Evolutionary conservation across 2,113 vertebrate species (phyloP).

Genomic region (Rhizomys pruinosus): DNA sequence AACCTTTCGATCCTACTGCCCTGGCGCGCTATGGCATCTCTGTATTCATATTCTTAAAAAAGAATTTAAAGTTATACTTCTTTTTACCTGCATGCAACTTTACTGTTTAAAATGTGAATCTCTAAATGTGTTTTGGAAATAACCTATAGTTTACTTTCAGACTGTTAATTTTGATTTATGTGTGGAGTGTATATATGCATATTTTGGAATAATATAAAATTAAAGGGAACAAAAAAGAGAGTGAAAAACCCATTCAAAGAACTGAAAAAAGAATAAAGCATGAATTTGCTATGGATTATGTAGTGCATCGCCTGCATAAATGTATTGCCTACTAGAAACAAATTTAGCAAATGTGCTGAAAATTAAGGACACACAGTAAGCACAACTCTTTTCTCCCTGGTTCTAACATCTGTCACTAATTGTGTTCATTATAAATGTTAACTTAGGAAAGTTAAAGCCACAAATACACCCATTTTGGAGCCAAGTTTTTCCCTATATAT

Average conservation of each 20-base stretch:
- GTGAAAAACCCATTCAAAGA: slow-evolving; percentile 39
- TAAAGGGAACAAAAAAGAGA: no score
- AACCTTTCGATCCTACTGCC: no score
- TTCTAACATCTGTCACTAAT: slow-evolving; percentile 62
- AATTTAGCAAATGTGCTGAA: neutral
- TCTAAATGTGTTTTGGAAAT: no score
- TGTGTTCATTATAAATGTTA: slow-evolving; percentile 30
- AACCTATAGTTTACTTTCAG: no score
- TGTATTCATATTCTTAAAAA: no score
- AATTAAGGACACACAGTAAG: neutral
- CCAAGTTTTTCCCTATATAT: slow-evolving; percentile 45
- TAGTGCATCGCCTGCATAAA: neutral
- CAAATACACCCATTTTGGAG: slow-evolving; percentile 55
- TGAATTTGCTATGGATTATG: slow-evolving; percentile 22
- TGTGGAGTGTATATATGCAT: no score
- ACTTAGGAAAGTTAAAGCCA: slow-evolving; percentile 59
- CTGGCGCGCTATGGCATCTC: no score
- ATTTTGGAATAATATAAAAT: no score
- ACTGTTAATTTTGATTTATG: no score
- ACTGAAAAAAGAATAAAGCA: neutral
- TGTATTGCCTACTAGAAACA: slow-evolving; percentile 44
- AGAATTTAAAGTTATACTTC: no score
- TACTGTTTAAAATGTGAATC: no score
- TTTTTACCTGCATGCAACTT: no score
- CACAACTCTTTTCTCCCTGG: neutral